These are phyloP conservation scores for Trissolcus brochymenae DNA, from an alignment of 2,888 invertebrate genomes.

Conservation along the genomic window DNA sequence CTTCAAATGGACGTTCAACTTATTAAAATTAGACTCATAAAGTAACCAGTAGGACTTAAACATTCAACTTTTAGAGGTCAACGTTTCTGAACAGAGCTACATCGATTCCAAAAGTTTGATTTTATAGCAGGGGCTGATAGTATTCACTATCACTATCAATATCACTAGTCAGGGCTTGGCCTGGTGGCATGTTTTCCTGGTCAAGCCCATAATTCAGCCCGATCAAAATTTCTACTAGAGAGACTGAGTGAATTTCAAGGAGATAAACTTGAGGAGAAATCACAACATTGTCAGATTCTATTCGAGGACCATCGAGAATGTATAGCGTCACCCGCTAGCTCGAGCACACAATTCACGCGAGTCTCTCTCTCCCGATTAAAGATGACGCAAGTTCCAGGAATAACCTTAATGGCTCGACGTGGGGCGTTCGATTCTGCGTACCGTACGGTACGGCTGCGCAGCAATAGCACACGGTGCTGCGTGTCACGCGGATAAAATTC, in stretches of 20 bases:
- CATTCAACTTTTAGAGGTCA: too few species aligned
- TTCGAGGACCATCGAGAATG: slow-evolving; percentile 45
- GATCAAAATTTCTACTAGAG: background rate
- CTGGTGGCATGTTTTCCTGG: too few species aligned
- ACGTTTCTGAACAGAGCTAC: too few species aligned
- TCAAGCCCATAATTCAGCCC: too few species aligned
- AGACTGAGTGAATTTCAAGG: slow-evolving; percentile 17
- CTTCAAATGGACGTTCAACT: too few species aligned
- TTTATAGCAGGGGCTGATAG: too few species aligned
- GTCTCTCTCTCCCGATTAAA: slow-evolving; percentile 28
- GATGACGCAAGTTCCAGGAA: slow-evolving; percentile 54
- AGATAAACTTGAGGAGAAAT: slow-evolving; percentile 33
- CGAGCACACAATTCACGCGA: slow-evolving; percentile 34
- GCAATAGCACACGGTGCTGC: slow-evolving; percentile 25
- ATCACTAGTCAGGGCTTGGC: too few species aligned
- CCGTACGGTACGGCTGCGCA: slow-evolving; percentile 11
- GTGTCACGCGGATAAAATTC: slow-evolving; percentile 48
- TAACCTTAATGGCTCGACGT: slow-evolving; percentile 35
- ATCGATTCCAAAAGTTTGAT: too few species aligned
- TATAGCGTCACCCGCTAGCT: slow-evolving; percentile 38
- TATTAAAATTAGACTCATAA: too few species aligned
- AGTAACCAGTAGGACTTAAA: too few species aligned
- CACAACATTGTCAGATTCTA: slow-evolving; percentile 40
- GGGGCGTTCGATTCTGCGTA: slow-evolving; percentile 38
- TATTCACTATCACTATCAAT: too few species aligned